Percentiles rank a stretch among this genome's conserved stretches.
phyloP scores from a whole-genome alignment of 2,113 vertebrate species.

The Psittacula cyanocephala region DNA sequence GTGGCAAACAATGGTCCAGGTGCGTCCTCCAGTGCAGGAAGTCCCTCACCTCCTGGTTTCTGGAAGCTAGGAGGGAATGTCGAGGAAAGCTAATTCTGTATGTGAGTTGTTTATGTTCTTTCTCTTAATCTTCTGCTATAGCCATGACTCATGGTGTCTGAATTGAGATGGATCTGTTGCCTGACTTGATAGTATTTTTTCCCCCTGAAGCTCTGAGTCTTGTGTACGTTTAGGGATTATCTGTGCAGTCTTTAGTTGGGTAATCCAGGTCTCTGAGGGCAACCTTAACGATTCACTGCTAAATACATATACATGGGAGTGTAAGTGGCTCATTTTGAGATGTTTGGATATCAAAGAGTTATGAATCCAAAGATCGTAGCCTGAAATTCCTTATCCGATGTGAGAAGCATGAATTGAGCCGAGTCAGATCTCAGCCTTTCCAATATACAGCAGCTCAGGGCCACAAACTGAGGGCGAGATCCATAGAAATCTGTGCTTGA shows the following conservation, averaged over 20 bases:
- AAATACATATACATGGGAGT: not conserved
- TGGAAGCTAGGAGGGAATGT: not conserved
- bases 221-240: not conserved
- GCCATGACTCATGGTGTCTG: not conserved
- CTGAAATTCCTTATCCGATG: not conserved
- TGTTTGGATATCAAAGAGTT: not conserved
- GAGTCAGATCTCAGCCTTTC: not conserved
- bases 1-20: not conserved
- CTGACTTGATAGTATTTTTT: not conserved
- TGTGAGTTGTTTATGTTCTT: not conserved
- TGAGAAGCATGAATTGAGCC: not conserved
- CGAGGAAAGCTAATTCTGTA: not conserved
- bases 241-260: not conserved
- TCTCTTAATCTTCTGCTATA: not conserved
- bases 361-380: not conserved
- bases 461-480: not conserved
- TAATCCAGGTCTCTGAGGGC: not conserved
- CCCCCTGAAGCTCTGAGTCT: not conserved
- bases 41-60: not conserved
- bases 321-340: not conserved
- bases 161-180: not conserved
- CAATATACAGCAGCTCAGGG: not conserved
- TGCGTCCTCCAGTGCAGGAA: constrained; percentile 29
- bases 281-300: not conserved
- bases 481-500: not conserved